Percentiles rank a stretch among this genome's conserved stretches.
These are phyloP conservation scores for Andrena minutula DNA, from an alignment of 2,888 invertebrate genomes.

Conservation along the genomic window DNA sequence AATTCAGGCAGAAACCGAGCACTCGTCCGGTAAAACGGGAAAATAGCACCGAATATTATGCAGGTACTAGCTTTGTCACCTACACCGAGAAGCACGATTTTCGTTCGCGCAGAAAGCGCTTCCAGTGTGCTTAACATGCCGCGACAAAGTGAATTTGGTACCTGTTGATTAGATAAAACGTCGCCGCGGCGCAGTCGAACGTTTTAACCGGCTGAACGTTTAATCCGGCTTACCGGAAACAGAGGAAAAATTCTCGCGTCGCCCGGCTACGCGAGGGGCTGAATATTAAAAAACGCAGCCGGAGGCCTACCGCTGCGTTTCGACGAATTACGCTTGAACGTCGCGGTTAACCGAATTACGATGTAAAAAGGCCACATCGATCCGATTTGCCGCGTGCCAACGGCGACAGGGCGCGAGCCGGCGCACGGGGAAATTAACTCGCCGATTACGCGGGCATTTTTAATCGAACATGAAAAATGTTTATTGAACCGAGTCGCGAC, in stretches of 20 bases:
- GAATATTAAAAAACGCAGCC: slow-evolving; percentile 31
- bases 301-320: slow-evolving; percentile 16
- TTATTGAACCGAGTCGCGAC: slow-evolving; percentile 5
- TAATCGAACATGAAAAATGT: slow-evolving; percentile 28
- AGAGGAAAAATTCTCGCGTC: slow-evolving; percentile 18
- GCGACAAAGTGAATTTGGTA: slow-evolving; percentile 63
- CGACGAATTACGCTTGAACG: slow-evolving; percentile 31
- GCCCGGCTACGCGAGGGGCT: slow-evolving; percentile 13
- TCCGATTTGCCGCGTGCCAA: neutral
- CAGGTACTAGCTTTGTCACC: slow-evolving; percentile 6
- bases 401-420: slow-evolving; percentile 1
- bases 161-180: slow-evolving; percentile 71
- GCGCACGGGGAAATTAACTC: slow-evolving; percentile 14
- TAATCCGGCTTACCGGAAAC: slow-evolving; percentile 41
- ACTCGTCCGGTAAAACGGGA: too few relatives aligned
- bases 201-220: slow-evolving; percentile 53
- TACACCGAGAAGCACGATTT: neutral
- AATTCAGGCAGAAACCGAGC: too few relatives aligned
- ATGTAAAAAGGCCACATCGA: slow-evolving; percentile 34
- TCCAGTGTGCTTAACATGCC: slow-evolving; percentile 51
- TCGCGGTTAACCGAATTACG: slow-evolving; percentile 52
- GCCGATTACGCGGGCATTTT: slow-evolving; percentile 29
- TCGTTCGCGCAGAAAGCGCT: slow-evolving; percentile 19
- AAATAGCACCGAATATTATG: too few relatives aligned
- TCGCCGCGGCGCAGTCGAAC: slow-evolving; percentile 40